A percentile compares a stretch with the other conserved stretches of the same genome.
Evolutionary conservation across 1,140 invertebrate genomes (phyloP).

Genomic region (Amyelois transitella): DNA sequence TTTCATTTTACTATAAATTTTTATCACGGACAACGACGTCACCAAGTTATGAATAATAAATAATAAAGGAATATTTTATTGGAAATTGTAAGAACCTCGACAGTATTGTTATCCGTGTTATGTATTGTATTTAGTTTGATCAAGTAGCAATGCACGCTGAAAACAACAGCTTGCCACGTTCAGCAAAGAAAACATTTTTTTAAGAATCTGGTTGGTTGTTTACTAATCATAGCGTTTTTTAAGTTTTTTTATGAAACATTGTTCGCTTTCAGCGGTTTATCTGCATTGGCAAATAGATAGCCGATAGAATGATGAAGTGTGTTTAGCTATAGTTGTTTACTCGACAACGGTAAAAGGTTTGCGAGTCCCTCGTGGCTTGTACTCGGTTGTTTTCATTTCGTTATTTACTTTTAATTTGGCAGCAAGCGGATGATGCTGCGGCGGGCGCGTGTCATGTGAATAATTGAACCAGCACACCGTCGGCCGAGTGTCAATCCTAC

Average conservation of each 20-base stretch:
- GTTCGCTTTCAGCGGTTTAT: constrained; percentile 43
- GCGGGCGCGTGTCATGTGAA: constrained; percentile 58
- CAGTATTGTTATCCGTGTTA: neutral
- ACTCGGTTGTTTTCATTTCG: constrained; percentile 70
- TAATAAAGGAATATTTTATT: neutral
- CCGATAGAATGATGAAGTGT: constrained; percentile 67
- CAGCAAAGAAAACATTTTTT: no score
- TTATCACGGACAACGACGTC: neutral
- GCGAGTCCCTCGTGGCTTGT: constrained; percentile 61
- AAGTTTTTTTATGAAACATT: constrained; percentile 15
- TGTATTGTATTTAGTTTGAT: neutral
- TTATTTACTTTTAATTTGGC: constrained; percentile 75
- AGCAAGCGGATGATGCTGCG: constrained; percentile 69
- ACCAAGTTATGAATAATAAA: neutral
- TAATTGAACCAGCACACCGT: constrained; percentile 58
- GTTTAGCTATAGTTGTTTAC: constrained; percentile 68
- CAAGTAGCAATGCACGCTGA: no score
- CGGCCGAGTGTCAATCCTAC: constrained; percentile 42
- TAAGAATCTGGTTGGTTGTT: no score
- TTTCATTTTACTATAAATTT: neutral
- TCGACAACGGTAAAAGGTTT: constrained; percentile 72
- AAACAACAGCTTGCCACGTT: no score
- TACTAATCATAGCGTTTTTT: no score
- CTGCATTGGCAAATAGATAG: constrained; percentile 60
- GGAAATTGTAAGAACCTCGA: neutral